phyloP scores from a whole-genome alignment of 2,888 invertebrate species.

The Caenorhabditis becei region DNA sequence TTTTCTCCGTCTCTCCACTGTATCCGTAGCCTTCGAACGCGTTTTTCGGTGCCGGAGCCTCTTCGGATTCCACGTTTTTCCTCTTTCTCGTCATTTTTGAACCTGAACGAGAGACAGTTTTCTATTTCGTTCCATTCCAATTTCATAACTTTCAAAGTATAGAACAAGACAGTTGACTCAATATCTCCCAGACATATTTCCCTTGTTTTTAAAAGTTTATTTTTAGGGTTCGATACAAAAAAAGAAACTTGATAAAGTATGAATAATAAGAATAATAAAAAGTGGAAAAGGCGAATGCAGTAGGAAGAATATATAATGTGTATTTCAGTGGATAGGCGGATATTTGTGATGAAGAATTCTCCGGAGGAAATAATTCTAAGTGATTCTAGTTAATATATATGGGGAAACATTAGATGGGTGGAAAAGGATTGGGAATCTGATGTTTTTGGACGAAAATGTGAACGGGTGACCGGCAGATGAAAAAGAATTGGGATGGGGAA shows the following conservation, averaged over 20 bases:
- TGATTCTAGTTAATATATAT: constrained; percentile 25
- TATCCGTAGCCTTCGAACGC: constrained; percentile 48
- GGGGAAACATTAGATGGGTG: background rate
- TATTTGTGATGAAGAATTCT: background rate
- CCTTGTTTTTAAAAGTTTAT: background rate
- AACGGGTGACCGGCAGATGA: constrained; percentile 47
- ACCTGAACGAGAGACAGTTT: background rate
- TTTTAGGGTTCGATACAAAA: background rate
- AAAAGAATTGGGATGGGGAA: constrained; percentile 41
- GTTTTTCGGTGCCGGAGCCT: constrained; percentile 20
- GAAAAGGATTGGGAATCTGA: constrained; percentile 6
- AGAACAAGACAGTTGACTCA: background rate
- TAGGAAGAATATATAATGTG: background rate
- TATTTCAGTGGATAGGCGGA: background rate
- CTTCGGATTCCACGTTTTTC: constrained; percentile 61
- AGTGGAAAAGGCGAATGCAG: constrained; percentile 23
- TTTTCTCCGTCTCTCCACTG: background rate
- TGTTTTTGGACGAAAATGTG: constrained; percentile 26
- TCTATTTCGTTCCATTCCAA: background rate
- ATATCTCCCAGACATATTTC: background rate
- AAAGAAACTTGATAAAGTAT: constrained; percentile 28
- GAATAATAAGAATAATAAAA: background rate
- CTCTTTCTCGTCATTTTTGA: constrained; percentile 65
- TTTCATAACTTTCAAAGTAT: constrained; percentile 2
- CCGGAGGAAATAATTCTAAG: constrained; percentile 9